phyloP scores from a whole-genome alignment of 1,140 invertebrate genomes.

The Orchestia grillus region DNA sequence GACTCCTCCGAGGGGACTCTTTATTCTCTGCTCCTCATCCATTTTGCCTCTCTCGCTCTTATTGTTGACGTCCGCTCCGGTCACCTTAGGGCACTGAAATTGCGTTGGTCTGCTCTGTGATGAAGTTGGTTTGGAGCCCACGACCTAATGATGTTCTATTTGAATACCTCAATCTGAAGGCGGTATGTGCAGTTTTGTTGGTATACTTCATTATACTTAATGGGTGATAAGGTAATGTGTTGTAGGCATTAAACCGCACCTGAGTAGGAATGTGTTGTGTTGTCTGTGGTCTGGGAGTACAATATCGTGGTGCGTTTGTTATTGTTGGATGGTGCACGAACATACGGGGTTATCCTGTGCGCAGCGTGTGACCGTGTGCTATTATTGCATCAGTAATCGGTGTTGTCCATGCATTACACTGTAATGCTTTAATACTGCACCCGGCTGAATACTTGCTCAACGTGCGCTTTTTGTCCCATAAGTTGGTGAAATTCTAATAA shows the following conservation, averaged over 20 bases:
- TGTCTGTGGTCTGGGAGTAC: not conserved
- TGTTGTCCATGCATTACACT: too few relatives aligned
- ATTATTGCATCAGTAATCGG: too few relatives aligned
- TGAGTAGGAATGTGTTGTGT: not conserved
- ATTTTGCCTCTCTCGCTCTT: conserved; percentile 44
- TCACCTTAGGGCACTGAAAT: not conserved
- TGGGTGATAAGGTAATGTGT: not conserved
- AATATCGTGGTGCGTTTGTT: not conserved
- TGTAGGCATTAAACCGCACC: not conserved
- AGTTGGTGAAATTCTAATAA: too few relatives aligned
- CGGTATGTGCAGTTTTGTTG: not conserved
- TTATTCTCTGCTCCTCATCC: conserved; percentile 24
- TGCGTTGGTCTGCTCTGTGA: not conserved
- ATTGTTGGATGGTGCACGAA: not conserved
- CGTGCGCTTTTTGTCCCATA: too few relatives aligned
- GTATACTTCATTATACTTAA: too few relatives aligned
- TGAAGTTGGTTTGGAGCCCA: not conserved
- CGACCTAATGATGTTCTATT: not conserved
- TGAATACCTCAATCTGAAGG: not conserved
- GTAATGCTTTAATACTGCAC: too few relatives aligned
- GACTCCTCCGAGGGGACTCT: conserved; percentile 8
- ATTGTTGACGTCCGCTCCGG: conserved; percentile 19
- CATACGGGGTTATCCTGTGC: not conserved
- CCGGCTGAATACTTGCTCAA: too few relatives aligned
- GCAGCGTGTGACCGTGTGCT: too few relatives aligned